Conservation (phyloP, 2,113 vertebrate species). For the Harpagus bidentatus region DNA sequence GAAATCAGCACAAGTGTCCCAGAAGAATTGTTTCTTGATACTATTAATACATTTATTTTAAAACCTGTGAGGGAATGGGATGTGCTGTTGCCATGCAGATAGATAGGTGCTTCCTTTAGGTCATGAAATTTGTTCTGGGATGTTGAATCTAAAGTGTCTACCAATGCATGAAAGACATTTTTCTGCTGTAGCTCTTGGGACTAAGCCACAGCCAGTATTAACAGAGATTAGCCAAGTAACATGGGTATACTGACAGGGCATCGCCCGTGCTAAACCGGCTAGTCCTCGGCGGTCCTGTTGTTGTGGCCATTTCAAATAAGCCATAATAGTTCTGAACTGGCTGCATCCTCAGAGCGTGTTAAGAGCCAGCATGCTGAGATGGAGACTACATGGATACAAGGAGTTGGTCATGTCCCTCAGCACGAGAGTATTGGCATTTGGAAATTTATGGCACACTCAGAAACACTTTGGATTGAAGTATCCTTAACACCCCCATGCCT, state of each 20-base stretch:
- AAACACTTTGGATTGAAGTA: background rate
- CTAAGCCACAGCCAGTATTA: background rate
- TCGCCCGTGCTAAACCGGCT: background rate
- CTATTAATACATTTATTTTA: background rate
- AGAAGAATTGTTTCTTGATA: background rate
- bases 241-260: background rate
- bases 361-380: background rate
- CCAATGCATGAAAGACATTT: background rate
- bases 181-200: background rate
- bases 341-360: background rate
- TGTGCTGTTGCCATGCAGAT: background rate
- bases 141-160: background rate
- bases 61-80: background rate
- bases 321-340: background rate
- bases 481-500: background rate
- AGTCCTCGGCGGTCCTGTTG: fast-evolving
- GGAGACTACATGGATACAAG: background rate
- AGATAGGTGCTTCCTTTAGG: background rate
- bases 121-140: background rate
- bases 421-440: background rate
- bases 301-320: background rate
- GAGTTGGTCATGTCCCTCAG: background rate
- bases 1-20: background rate
- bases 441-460: background rate
- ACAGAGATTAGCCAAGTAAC: background rate